phyloP scores from a whole-genome alignment of 2,113 vertebrate species.

The Pungitius pungitius region DNA sequence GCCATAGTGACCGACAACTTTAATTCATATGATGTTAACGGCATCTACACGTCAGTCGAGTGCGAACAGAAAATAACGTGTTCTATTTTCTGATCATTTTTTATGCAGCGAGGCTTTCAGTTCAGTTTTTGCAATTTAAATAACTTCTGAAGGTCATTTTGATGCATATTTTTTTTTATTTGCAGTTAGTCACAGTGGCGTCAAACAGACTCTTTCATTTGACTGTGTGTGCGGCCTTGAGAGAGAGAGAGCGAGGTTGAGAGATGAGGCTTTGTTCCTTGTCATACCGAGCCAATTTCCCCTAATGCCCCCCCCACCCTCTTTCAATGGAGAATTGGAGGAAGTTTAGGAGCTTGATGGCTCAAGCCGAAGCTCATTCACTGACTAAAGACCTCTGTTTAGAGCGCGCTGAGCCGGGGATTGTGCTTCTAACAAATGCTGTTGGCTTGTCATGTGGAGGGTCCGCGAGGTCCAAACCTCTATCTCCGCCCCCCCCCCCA shows the following conservation, averaged over 20 bases:
- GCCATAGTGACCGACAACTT: too few relatives aligned
- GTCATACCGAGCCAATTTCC: conserved; percentile 67
- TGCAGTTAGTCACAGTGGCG: conserved; percentile 19
- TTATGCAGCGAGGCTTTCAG: too few relatives aligned
- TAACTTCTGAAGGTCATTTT: too few relatives aligned
- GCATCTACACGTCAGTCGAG: too few relatives aligned
- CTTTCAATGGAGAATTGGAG: conserved; percentile 60
- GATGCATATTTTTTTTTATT: too few relatives aligned
- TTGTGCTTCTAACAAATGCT: conserved; percentile 52
- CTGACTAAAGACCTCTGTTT: conserved; percentile 50
- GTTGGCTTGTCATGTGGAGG: conserved; percentile 34
- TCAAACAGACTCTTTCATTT: conserved; percentile 20
- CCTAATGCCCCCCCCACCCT: conserved; percentile 67
- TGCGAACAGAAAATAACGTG: too few relatives aligned
- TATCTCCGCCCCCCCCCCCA: background rate
- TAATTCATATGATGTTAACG: too few relatives aligned
- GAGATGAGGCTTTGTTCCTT: conserved; percentile 51
- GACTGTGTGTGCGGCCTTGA: background rate
- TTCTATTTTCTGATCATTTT: too few relatives aligned
- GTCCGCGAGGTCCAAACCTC: conserved; percentile 42
- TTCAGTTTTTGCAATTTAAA: too few relatives aligned
- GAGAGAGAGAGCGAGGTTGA: background rate
- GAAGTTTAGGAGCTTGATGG: conserved; percentile 52
- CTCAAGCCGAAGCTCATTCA: conserved; percentile 60
- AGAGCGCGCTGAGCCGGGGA: conserved; percentile 43